Percentiles rank a stretch among this genome's conserved stretches.
Conservation (phyloP, 1,140 invertebrate species). For the Bombus breviceps region DNA sequence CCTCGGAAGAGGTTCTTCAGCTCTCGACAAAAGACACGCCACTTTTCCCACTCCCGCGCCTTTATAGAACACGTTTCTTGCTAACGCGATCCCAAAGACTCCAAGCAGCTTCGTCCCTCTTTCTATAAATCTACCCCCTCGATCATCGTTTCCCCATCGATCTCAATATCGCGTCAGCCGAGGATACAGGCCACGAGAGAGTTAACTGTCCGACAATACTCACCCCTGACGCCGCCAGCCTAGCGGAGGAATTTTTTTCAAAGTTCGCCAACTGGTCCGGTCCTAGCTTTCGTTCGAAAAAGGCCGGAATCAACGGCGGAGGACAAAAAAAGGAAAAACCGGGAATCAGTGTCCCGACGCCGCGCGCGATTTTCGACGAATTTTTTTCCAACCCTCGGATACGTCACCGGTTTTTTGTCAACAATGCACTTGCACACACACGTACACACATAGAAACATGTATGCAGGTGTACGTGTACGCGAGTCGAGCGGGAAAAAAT, state of each 20-base stretch:
- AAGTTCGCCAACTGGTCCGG: slow-evolving; percentile 3
- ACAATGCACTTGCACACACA: slow-evolving; percentile 31
- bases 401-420: slow-evolving; percentile 51
- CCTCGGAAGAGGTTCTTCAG: neutral
- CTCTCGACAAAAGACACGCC: neutral
- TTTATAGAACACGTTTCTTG: neutral
- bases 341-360: slow-evolving; percentile 38
- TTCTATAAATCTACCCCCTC: neutral
- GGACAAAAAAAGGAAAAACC: neutral
- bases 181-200: too few relatives aligned
- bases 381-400: slow-evolving; percentile 40
- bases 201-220: slow-evolving; percentile 1
- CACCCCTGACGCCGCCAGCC: neutral
- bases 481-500: slow-evolving; percentile 4
- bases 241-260: neutral
- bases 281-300: neutral
- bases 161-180: neutral
- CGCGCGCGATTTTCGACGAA: slow-evolving; percentile 50
- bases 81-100: too few relatives aligned
- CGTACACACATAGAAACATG: too few relatives aligned
- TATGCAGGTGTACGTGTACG: neutral
- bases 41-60: neutral
- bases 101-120: neutral
- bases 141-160: slow-evolving; percentile 18
- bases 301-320: neutral